Base-by-base conservation (phyloP, 2,888 invertebrate genomes). In the Hofmannophila pseudospretella region DNA sequence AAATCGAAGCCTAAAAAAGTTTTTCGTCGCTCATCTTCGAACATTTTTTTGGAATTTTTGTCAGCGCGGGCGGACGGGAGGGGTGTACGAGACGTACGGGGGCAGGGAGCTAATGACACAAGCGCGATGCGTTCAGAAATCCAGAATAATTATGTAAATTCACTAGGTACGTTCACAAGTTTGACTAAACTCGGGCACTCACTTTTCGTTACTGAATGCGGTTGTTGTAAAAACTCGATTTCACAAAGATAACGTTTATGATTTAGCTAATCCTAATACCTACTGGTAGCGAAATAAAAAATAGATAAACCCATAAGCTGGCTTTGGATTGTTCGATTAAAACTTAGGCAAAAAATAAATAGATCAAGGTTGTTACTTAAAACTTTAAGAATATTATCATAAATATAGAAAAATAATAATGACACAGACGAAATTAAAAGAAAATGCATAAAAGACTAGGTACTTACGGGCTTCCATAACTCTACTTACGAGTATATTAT, bases 1-100 rank as follows among this genome's bases (percentile, higher is more conserved):
- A 95, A 90, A 88, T 96, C 96, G 58, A 96, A 89, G 40, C 95
- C 95, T 59, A 96, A 88, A 87, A 92, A 95, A 53, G 91, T 91
- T 68, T 82, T 80, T 48, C 66, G 72, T 58, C 55, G 65, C 40
- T 54, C 58, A 60, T 75, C 74, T 44, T 71, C 82, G 37, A 58
- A 68, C 85, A 86, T 86, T 67, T 78, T 67, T 78, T 74, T 69
- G 59, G 54, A 39, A 48, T 51, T 65, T 75, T 67, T 79, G 79
- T 77, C 80, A 78, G 69, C 54, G 42, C 54, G 45, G 54, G 46
- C 48, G 55, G 53, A 41, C 56, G 51, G 29, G 32, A n/a, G 26
- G 29, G 30, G 25, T 7, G 23, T n/a, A 8, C 3, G 23, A 3
- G 27, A 11, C 11, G 27, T 7, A 11, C 27, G 49, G 39, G 57